These are phyloP conservation scores for Galerucella calmariensis DNA, from an alignment of 2,888 invertebrate genomes.

Conservation along the genomic window DNA sequence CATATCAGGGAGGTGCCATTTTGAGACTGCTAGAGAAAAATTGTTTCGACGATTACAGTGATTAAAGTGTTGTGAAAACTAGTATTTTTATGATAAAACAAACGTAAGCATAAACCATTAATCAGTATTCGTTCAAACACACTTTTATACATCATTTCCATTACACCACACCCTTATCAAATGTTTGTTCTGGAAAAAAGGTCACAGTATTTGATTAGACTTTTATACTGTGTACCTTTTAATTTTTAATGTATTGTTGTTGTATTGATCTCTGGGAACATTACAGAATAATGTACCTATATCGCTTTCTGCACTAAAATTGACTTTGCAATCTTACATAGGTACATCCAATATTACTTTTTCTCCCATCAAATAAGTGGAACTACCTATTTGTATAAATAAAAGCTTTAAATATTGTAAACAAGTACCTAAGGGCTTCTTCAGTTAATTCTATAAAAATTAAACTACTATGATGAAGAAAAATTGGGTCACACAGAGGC, in stretches of 20 bases:
- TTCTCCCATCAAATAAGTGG: no score
- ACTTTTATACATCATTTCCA: neutral
- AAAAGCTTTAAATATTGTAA: neutral
- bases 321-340: neutral
- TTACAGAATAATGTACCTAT: neutral
- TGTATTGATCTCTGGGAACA: no score
- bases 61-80: slow-evolving; percentile 11
- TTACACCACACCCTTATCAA: slow-evolving; percentile 29
- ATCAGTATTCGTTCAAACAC: neutral
- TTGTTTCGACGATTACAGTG: slow-evolving; percentile 5
- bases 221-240: neutral
- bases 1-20: slow-evolving; percentile 28
- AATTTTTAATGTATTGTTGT: neutral
- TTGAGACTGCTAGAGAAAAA: slow-evolving; percentile 19
- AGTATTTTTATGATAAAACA: slow-evolving; percentile 11
- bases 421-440: neutral
- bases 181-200: slow-evolving; percentile 24
- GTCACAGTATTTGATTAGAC: slow-evolving; percentile 21
- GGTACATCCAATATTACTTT: neutral
- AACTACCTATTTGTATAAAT: neutral
- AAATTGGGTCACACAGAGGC: neutral
- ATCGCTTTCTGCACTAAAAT: neutral
- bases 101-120: slow-evolving; percentile 13
- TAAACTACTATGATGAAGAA: neutral
- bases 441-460: neutral